Conservation (phyloP, 2,888 invertebrate genomes). For the Chrysolina haemoptera region DNA sequence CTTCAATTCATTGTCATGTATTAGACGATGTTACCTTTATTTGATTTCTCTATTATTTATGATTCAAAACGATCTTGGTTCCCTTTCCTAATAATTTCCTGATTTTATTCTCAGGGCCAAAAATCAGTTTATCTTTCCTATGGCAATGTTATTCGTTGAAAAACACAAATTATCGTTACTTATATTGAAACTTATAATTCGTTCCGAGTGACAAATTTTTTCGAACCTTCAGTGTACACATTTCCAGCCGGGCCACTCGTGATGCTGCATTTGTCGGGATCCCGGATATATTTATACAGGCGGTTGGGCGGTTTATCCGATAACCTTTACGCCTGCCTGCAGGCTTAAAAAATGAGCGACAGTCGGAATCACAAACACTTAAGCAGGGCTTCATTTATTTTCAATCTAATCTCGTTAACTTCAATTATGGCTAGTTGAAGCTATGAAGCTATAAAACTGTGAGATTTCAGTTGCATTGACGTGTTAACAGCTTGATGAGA, state of each 20-base stretch:
- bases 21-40: no score
- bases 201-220: not conserved
- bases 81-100: no score
- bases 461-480: conserved; percentile 4
- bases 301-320: not conserved
- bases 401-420: conserved; percentile 38
- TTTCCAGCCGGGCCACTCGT: not conserved
- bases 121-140: no score
- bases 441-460: conserved; percentile 25
- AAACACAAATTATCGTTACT: no score
- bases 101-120: no score
- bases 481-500: conserved; percentile 9
- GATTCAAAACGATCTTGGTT: no score
- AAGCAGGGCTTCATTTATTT: conserved; percentile 24
- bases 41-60: no score
- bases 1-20: no score
- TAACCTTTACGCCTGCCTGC: not conserved
- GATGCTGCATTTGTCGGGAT: not conserved
- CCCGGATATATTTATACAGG: conserved; percentile 11
- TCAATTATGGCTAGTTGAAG: conserved; percentile 39
- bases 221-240: not conserved
- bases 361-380: conserved; percentile 26
- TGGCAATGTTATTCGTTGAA: no score
- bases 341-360: conserved; percentile 11
- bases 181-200: no score